Percentiles rank a stretch among this genome's conserved stretches.
phyloP scores from a whole-genome alignment of 2,888 invertebrate species.

The Tetranychus piercei region DNA sequence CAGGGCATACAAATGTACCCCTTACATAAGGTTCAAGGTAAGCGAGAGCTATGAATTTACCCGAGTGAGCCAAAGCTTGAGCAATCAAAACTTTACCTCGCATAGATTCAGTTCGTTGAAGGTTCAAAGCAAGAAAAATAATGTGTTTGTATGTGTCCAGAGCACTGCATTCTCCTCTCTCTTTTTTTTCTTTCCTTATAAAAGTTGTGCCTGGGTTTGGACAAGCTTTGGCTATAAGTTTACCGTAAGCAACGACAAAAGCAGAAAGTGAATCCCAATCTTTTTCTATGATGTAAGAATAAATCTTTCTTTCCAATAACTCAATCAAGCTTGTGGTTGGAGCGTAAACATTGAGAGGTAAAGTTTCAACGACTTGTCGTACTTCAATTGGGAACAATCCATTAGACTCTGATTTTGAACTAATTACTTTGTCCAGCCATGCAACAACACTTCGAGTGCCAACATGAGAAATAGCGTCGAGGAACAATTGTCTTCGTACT shows the following conservation, averaged over 20 bases:
- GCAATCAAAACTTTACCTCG: conserved; percentile 24
- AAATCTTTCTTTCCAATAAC: not conserved
- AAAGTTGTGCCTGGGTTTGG: not conserved
- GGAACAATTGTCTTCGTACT: conserved; percentile 29
- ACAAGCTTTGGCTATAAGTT: not conserved
- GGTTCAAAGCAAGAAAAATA: not conserved
- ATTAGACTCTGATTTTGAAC: conserved; percentile 29
- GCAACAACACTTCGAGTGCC: conserved; percentile 32
- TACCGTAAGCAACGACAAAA: not conserved
- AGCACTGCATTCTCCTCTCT: conserved; percentile 2
- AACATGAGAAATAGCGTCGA: conserved; percentile 29
- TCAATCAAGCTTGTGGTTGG: conserved; percentile 25
- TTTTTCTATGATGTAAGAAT: not conserved
- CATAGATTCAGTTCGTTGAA: conserved; percentile 14
- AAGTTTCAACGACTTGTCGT: conserved; percentile 27
- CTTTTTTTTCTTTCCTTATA: not conserved
- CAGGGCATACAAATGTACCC: not conserved
- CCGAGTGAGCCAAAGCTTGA: conserved; percentile 25
- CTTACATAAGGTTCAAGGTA: conserved; percentile 22
- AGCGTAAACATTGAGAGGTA: conserved; percentile 29
- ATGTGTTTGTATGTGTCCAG: conserved; percentile 15
- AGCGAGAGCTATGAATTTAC: conserved; percentile 20
- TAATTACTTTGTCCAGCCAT: conserved; percentile 27
- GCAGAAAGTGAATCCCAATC: not conserved
- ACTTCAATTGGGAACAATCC: conserved; percentile 25